A percentile compares a stretch with the other conserved stretches of the same genome.
Evolutionary conservation across 2,888 invertebrate species (phyloP).

Genomic region (Zeuzera pyrina): DNA sequence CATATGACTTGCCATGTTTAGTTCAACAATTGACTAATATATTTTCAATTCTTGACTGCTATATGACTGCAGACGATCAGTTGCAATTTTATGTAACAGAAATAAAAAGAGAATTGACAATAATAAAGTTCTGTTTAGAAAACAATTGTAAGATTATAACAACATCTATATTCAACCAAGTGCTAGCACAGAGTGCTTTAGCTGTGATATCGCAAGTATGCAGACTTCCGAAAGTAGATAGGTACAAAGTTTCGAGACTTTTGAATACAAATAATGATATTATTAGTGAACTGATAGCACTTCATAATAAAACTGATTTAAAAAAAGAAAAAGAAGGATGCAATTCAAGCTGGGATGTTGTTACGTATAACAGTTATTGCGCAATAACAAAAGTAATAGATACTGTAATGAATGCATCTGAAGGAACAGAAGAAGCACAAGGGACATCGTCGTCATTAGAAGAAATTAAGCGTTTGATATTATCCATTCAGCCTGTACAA

Average conservation of each 20-base stretch:
- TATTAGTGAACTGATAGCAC: constrained; percentile 41
- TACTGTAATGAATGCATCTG: constrained; percentile 52
- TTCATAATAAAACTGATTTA: constrained; percentile 32
- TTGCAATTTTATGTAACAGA: constrained; percentile 63
- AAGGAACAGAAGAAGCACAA: constrained; percentile 38
- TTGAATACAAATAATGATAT: constrained; percentile 59
- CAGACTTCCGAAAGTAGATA: constrained; percentile 59
- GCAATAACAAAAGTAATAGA: constrained; percentile 65
- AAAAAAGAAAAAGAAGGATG: constrained; percentile 25
- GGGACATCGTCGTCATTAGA: constrained; percentile 54
- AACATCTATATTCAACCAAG: constrained; percentile 62
- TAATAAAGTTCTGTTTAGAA: constrained; percentile 64
- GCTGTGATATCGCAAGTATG: constrained; percentile 68
- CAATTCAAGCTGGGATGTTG: constrained; percentile 53
- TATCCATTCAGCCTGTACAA: constrained; percentile 55
- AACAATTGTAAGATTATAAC: constrained; percentile 66
- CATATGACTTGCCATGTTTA: constrained; percentile 54
- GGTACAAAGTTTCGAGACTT: constrained; percentile 63
- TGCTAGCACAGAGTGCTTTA: constrained; percentile 57
- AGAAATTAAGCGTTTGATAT: constrained; percentile 58
- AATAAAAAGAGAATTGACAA: constrained; percentile 61
- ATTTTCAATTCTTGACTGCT: constrained; percentile 62
- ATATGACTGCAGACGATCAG: constrained; percentile 51
- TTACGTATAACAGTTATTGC: constrained; percentile 66
- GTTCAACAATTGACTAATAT: constrained; percentile 60